phyloP scores from a whole-genome alignment of 2,113 vertebrate species.

The Corythoichthys haematopterus region DNA sequence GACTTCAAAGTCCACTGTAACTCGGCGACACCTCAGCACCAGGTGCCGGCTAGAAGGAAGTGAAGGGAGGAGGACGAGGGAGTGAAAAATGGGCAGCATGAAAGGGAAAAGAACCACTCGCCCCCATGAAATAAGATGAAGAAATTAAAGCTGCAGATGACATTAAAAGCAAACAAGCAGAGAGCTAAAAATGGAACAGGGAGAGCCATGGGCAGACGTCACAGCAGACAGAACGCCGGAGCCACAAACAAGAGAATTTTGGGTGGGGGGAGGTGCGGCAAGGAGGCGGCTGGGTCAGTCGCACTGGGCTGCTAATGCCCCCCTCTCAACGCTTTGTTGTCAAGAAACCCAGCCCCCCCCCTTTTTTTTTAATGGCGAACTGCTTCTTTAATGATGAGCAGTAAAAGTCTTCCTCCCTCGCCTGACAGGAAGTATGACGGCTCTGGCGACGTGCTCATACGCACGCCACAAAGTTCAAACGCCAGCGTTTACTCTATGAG shows the following conservation, averaged over 20 bases:
- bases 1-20: conserved; percentile 70
- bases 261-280: conserved; percentile 29
- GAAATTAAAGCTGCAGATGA: conserved; percentile 8
- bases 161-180: conserved; percentile 11
- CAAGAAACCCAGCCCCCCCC: conserved; percentile 35
- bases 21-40: conserved; percentile 62
- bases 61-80: conserved; percentile 11
- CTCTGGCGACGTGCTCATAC: conserved; percentile 25
- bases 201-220: conserved; percentile 34
- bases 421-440: conserved; percentile 50
- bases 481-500: conserved; percentile 21
- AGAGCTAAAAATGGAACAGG: conserved; percentile 22
- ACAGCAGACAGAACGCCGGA: conserved; percentile 34
- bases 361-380: conserved; percentile 57
- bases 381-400: conserved; percentile 58
- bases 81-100: conserved; percentile 17
- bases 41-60: conserved; percentile 41
- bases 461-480: conserved; percentile 32
- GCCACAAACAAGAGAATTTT: conserved; percentile 30
- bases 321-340: conserved; percentile 53
- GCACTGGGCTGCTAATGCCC: conserved; percentile 58
- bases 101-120: not conserved
- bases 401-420: conserved; percentile 52
- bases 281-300: conserved; percentile 32
- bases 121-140: not conserved